Evolutionary conservation across 1,140 invertebrate species (phyloP).

Genomic region (Diuraphis noxia): DNA sequence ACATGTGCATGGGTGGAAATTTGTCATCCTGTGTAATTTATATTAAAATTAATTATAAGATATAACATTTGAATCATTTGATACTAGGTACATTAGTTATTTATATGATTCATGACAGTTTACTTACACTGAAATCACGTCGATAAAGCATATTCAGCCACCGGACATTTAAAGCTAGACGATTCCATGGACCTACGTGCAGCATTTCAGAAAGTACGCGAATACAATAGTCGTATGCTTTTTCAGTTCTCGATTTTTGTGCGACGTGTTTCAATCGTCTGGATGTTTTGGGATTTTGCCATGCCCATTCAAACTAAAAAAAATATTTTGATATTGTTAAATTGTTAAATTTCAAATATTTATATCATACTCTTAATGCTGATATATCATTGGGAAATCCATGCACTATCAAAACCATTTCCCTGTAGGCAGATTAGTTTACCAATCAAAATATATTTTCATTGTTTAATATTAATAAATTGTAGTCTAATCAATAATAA

Average conservation of each 20-base stretch:
- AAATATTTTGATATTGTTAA: not conserved
- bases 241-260: slow-evolving; percentile 73
- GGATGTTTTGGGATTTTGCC: slow-evolving; percentile 89
- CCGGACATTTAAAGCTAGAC: slow-evolving; percentile 80
- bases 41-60: slow-evolving; percentile 1
- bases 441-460: not conserved
- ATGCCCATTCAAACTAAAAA: slow-evolving; percentile 95
- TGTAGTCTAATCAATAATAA: not conserved
- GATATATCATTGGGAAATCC: slow-evolving; percentile 94
- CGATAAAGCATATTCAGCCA: slow-evolving; percentile 79
- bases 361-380: slow-evolving; percentile 75
- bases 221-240: slow-evolving; percentile 74
- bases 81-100: not conserved
- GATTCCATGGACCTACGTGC: slow-evolving; percentile 80
- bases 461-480: not conserved
- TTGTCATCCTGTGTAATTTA: slow-evolving; percentile 61
- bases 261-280: slow-evolving; percentile 72
- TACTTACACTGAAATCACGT: slow-evolving; percentile 66
- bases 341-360: not conserved
- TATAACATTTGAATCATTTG: no score
- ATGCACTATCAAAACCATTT: slow-evolving; percentile 92
- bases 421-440: slow-evolving; percentile 67
- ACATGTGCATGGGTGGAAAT: slow-evolving; percentile 79
- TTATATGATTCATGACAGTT: not conserved
- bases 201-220: slow-evolving; percentile 83